Base-by-base conservation (phyloP, 2,888 invertebrate genomes). In the Trichogramma evanescens region DNA sequence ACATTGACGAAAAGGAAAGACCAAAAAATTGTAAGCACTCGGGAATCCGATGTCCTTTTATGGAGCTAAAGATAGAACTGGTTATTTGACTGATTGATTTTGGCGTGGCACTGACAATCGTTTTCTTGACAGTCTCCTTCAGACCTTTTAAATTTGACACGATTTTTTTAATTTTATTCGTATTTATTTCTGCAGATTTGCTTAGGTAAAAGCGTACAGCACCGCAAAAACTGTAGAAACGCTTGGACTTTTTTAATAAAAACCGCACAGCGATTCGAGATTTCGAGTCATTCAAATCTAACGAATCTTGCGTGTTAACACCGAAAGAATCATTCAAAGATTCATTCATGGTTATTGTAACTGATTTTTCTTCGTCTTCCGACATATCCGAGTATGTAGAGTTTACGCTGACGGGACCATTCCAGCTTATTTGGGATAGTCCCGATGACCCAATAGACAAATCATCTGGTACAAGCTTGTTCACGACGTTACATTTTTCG, bases 161-260 rank as follows among this genome's bases (percentile, higher is more conserved):
- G 2, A 57, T n/a, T 9, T n/a, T 59, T 4, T 57, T 40, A 2
- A 56, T 41, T 7, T 58, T 56, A 4, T 3, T 54, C n/a, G 46
- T 52, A 26, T 54, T 54, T n/a, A 54, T 46, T 6, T 10, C 43
- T 6, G 50, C 43, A 42, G 55, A 44, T 26, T 26, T 26, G 26
- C 26, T 26, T 2, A 41, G 5, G n/a, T 52, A 53, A 42, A 63
- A 41, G 7, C 46, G 44, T 46, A 59, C 44, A 1, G 60, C 61
- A 4, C 58, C 54, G 26, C 59, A 53, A 26, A 65, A 57, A 10
- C 59, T 51, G 26, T 58, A 53, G 39, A 65, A 57, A 10, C 59
- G 57, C 13, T 59, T 57, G 3, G 65, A 48, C 45, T 59, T 62
- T 44, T 58, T 56, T 10, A 66, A 4, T 4, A 57, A 2, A 7